Conservation (phyloP, 2,113 vertebrate genomes). For the Eclectus roratus region DNA sequence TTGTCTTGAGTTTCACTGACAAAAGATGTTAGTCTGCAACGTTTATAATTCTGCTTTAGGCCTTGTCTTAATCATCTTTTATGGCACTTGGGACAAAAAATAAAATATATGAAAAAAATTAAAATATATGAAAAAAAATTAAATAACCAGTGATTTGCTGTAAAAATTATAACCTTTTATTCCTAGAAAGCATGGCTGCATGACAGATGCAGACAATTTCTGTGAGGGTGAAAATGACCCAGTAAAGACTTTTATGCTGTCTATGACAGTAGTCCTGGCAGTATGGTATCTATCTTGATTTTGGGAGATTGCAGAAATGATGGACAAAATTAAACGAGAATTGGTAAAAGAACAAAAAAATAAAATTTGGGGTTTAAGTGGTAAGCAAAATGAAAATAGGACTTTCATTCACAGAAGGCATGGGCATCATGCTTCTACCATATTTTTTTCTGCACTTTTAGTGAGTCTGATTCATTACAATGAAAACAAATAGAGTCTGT, state of each 20-base stretch:
- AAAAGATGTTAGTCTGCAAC: not conserved
- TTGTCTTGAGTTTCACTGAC: not conserved
- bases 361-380: not conserved
- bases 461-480: not conserved
- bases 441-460: not conserved
- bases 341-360: not conserved
- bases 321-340: not conserved
- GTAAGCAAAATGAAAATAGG: not conserved
- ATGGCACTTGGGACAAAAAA: not conserved
- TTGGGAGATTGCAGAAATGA: not conserved
- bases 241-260: not conserved
- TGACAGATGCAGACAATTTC: not conserved
- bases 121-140: not conserved
- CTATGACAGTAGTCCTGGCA: not conserved
- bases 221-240: not conserved
- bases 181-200: not conserved
- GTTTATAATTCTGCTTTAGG: not conserved
- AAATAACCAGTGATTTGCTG: not conserved
- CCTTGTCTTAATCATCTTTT: not conserved
- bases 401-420: not conserved
- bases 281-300: not conserved
- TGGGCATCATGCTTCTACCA: not conserved
- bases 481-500: not conserved
- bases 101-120: not conserved
- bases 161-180: not conserved